Conservation (phyloP, 2,888 invertebrate genomes). For the Agriotes lineatus region DNA sequence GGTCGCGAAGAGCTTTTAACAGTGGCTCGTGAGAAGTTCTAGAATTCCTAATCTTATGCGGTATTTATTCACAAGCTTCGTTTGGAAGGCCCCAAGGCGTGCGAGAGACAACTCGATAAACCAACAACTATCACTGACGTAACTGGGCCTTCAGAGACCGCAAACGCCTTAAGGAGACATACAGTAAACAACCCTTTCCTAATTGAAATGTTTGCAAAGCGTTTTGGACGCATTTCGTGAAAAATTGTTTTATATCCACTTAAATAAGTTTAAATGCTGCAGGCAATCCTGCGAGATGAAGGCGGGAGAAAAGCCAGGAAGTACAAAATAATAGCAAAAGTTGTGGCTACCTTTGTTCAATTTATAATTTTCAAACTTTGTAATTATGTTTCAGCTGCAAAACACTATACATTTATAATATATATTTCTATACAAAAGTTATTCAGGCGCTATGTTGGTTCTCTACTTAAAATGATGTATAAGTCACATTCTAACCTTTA, state of each 20-base stretch:
- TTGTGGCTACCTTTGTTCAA: no score
- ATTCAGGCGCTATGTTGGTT: no score
- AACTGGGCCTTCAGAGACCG: constrained; percentile 25
- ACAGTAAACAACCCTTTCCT: constrained; percentile 29
- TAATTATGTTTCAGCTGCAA: no score
- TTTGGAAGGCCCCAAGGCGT: constrained; percentile 17
- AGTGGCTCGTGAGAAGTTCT: constrained; percentile 15
- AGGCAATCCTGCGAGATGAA: neutral
- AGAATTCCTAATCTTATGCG: constrained; percentile 17
- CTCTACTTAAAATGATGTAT: no score
- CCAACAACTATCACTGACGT: constrained; percentile 21
- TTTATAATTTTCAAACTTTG: no score
- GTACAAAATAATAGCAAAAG: no score
- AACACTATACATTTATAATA: no score
- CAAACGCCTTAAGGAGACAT: constrained; percentile 19
- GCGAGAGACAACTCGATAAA: constrained; percentile 29
- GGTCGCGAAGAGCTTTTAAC: neutral
- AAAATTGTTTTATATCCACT: neutral
- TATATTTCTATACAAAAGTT: no score
- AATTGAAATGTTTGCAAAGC: constrained; percentile 26
- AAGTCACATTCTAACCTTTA: no score
- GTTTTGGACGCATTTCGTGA: neutral
- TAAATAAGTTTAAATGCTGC: neutral
- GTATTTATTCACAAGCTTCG: constrained; percentile 20
- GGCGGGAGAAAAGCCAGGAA: no score